Percentiles rank a stretch among this genome's conserved stretches.
Conservation (phyloP, 2,797 vertebrate genomes). For the Epinephelus coioides region DNA sequence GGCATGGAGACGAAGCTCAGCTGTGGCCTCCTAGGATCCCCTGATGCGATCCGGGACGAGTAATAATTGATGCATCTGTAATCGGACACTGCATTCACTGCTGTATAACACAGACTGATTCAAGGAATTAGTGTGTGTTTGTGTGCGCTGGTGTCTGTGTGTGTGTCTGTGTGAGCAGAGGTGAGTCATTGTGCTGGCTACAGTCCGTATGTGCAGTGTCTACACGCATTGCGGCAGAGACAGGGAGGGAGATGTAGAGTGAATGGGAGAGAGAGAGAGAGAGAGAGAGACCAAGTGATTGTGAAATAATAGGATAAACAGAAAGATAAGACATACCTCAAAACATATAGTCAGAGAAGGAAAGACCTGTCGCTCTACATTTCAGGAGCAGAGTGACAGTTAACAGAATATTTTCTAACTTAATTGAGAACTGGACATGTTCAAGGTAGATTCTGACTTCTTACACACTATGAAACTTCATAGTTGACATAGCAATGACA, state of each 20-base stretch:
- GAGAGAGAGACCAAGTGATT: conserved; percentile 35
- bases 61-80: conserved; percentile 82
- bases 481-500: too few relatives aligned
- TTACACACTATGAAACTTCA: not conserved
- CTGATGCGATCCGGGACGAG: conserved; percentile 72
- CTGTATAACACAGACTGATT: conserved; percentile 47
- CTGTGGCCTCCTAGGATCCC: conserved; percentile 62
- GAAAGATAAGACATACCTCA: conserved; percentile 1
- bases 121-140: conserved; percentile 39
- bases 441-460: not conserved
- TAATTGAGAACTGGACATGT: not conserved
- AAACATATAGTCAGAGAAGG: not conserved
- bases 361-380: not conserved
- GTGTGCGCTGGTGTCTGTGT: conserved; percentile 19
- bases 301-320: conserved; percentile 28
- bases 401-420: not conserved
- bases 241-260: conserved; percentile 36
- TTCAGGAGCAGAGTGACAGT: not conserved
- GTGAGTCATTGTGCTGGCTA: conserved; percentile 79
- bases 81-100: conserved; percentile 73
- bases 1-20: conserved; percentile 68
- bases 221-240: conserved; percentile 77
- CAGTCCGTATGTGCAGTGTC: conserved; percentile 54
- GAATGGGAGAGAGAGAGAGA: conserved; percentile 59
- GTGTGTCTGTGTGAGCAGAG: conserved; percentile 61